Conservation (phyloP, 2,888 invertebrate genomes). For the Mesopsocus fuscifrons region DNA sequence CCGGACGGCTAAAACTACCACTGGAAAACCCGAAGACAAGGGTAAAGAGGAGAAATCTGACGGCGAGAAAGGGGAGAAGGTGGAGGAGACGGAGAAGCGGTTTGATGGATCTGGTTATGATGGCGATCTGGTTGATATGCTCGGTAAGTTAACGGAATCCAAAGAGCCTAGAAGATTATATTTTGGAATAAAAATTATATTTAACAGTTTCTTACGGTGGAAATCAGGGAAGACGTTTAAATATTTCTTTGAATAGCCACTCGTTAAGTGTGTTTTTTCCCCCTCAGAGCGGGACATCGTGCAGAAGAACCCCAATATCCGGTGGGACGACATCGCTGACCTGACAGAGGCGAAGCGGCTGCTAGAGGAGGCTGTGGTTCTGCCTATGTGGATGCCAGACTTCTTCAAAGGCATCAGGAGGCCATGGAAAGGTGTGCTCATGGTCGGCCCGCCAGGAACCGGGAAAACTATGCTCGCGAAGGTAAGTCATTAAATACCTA, state of each 20-base stretch:
- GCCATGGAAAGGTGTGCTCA: slow-evolving; percentile 91
- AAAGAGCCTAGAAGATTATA: no score
- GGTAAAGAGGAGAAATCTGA: slow-evolving; percentile 31
- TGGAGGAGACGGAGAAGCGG: slow-evolving; percentile 51
- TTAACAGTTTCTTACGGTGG: no score
- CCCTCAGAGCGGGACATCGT: slow-evolving; percentile 85
- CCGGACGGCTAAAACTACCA: slow-evolving; percentile 12
- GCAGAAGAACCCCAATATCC: slow-evolving; percentile 88
- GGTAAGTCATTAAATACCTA: no score
- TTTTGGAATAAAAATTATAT: no score
- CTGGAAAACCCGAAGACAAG: slow-evolving; percentile 19
- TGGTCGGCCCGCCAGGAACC: slow-evolving; percentile 86
- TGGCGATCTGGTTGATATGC: slow-evolving; percentile 78
- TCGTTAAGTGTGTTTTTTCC: no score
- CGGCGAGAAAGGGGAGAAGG: slow-evolving; percentile 20
- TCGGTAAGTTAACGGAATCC: slow-evolving; percentile 34
- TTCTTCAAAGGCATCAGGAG: slow-evolving; percentile 90
- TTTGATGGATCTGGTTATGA: slow-evolving; percentile 76
- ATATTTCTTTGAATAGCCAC: no score
- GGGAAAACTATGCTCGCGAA: slow-evolving; percentile 96
- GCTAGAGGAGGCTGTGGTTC: slow-evolving; percentile 89
- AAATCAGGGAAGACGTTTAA: no score
- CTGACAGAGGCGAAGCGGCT: slow-evolving; percentile 73
- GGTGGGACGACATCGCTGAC: slow-evolving; percentile 90
- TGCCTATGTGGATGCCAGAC: slow-evolving; percentile 96